Conservation (phyloP, 2,113 vertebrate species). For the Syngnathus typhle region DNA sequence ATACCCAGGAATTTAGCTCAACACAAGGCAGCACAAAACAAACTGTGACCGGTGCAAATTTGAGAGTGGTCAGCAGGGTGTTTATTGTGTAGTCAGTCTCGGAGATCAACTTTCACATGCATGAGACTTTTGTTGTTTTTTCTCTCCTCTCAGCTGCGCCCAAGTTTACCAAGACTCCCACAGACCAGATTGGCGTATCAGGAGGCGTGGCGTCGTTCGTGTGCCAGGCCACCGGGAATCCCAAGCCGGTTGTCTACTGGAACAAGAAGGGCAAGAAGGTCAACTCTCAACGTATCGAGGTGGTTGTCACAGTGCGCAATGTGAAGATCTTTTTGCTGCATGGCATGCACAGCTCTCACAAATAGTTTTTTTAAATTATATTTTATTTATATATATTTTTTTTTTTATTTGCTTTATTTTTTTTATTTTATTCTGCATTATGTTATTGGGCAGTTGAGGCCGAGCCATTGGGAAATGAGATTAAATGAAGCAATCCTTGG, state of each 20-base stretch:
- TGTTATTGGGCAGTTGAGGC: not conserved
- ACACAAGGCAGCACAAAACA: conserved; percentile 43
- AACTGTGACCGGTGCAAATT: conserved; percentile 34
- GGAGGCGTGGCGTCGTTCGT: conserved; percentile 97
- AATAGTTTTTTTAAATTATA: not conserved
- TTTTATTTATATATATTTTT: no score
- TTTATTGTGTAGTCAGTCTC: conserved; percentile 18
- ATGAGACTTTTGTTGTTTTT: not conserved
- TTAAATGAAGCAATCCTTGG: not conserved
- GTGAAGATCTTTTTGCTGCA: conserved; percentile 8
- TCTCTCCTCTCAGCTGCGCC: conserved; percentile 64
- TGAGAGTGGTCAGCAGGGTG: conserved; percentile 38
- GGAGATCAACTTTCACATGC: conserved; percentile 27
- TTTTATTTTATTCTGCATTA: not conserved
- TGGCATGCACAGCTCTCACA: not conserved
- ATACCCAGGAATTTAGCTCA: conserved; percentile 66
- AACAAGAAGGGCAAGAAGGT: conserved; percentile 99
- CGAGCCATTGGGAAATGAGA: not conserved
- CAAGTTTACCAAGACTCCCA: conserved; percentile 87
- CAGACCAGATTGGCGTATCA: conserved; percentile 93
- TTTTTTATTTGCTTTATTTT: no score
- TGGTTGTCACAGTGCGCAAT: conserved; percentile 72
- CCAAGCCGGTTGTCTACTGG: conserved; percentile 92
- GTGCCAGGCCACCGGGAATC: conserved; percentile 88
- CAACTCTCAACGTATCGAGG: conserved; percentile 98